A percentile compares a stretch with the other conserved stretches of the same genome.
Conservation (phyloP, 2,888 invertebrate genomes). For the Arge pagana region DNA sequence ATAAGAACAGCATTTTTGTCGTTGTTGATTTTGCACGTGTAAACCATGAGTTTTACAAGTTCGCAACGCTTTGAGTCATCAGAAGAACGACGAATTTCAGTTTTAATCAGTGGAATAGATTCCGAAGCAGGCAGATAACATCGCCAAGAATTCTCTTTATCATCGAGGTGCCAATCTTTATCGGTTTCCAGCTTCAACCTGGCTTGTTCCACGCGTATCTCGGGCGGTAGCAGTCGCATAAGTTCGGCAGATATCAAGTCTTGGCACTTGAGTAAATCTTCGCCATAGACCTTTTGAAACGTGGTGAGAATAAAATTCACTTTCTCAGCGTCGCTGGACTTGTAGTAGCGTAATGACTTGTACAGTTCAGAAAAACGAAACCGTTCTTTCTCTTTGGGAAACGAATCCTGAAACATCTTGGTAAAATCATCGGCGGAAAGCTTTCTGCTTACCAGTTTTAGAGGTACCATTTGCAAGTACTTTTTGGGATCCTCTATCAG, state of each 20-base stretch:
- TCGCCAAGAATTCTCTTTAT: slow-evolving; percentile 34
- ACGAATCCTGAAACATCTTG: slow-evolving; percentile 35
- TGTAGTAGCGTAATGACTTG: slow-evolving; percentile 36
- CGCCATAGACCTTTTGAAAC: slow-evolving; percentile 37
- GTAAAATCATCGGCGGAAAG: slow-evolving; percentile 35
- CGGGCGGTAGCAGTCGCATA: slow-evolving; percentile 36
- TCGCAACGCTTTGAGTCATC: slow-evolving; percentile 26
- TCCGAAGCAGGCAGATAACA: slow-evolving; percentile 41
- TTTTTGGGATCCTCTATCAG: slow-evolving; percentile 36
- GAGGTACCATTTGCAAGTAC: slow-evolving; percentile 35
- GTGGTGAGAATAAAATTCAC: slow-evolving; percentile 31
- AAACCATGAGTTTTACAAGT: slow-evolving; percentile 41
- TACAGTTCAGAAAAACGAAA: slow-evolving; percentile 26
- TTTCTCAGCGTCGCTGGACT: slow-evolving; percentile 32
- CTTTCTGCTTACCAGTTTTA: slow-evolving; percentile 33
- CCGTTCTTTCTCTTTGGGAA: slow-evolving; percentile 27
- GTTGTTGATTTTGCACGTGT: slow-evolving; percentile 46
- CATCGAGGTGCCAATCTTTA: neutral
- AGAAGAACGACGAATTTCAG: slow-evolving; percentile 34
- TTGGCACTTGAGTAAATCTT: slow-evolving; percentile 31
- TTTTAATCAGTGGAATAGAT: slow-evolving; percentile 37
- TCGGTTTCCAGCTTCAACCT: slow-evolving; percentile 35
- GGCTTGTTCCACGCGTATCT: slow-evolving; percentile 39
- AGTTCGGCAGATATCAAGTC: slow-evolving; percentile 29
- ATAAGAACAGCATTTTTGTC: slow-evolving; percentile 40